Percentiles rank a stretch among this genome's conserved stretches.
phyloP scores from a whole-genome alignment of 23 tunicate genomes.

The Oikopleura dioica region DNA sequence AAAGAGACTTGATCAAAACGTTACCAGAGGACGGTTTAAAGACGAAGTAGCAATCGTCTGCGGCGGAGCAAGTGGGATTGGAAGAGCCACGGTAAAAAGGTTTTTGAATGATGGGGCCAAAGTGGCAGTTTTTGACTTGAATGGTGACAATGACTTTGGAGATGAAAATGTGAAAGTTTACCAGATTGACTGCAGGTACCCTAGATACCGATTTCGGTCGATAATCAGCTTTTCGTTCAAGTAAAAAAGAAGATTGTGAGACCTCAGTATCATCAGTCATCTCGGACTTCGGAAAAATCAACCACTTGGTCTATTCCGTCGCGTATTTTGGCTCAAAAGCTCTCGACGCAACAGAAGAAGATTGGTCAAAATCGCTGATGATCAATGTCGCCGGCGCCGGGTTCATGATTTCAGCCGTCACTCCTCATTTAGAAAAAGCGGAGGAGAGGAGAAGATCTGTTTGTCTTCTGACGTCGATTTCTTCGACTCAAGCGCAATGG shows the following conservation, averaged over 20 bases:
- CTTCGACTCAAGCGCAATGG: slow-evolving; percentile 30
- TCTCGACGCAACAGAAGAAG: background rate
- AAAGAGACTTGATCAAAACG: slow-evolving; percentile 5
- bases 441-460: slow-evolving; percentile 15
- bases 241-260: background rate
- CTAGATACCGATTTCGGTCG: too few species aligned
- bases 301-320: background rate
- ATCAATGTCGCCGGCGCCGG: background rate
- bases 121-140: background rate
- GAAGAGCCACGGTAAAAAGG: background rate
- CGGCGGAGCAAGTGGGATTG: background rate
- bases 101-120: background rate
- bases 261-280: background rate
- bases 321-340: background rate
- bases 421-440: background rate
- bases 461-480: slow-evolving; percentile 24
- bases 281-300: background rate
- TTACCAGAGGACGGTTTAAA: slow-evolving; percentile 6
- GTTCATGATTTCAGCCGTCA: background rate
- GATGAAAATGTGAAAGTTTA: background rate
- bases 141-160: background rate
- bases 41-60: background rate
- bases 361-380: background rate
- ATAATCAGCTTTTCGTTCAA: too few species aligned
- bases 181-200: too few species aligned